These are phyloP conservation scores for Myiopsitta monachus DNA, from an alignment of 2,113 vertebrate genomes.

Conservation along the genomic window DNA sequence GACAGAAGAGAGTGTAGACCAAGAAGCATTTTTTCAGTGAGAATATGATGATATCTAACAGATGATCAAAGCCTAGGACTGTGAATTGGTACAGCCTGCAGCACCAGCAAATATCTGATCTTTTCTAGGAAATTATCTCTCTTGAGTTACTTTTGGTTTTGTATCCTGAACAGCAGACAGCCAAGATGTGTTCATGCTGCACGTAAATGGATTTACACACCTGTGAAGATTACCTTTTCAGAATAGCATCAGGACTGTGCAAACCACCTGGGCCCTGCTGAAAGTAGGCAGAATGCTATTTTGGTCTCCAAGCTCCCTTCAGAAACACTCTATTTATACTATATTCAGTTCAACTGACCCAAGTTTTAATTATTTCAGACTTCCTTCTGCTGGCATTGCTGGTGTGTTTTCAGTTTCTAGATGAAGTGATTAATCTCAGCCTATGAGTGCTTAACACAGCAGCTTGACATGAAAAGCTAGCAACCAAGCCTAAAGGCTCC, in stretches of 20 bases:
- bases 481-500: not conserved
- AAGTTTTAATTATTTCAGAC: not conserved
- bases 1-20: not conserved
- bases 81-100: not conserved
- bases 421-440: not conserved
- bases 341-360: not conserved
- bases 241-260: not conserved
- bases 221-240: not conserved
- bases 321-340: not conserved
- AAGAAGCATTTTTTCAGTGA: not conserved
- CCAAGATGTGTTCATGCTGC: not conserved
- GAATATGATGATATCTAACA: not conserved
- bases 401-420: not conserved
- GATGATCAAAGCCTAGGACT: not conserved
- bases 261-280: not conserved
- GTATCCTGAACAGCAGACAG: not conserved
- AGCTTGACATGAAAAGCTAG: not conserved
- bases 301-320: not conserved
- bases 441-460: not conserved
- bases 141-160: not conserved
- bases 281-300: not conserved
- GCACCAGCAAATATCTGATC: not conserved
- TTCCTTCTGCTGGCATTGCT: not conserved
- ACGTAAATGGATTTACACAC: not conserved
- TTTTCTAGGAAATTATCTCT: not conserved